Base-by-base conservation (phyloP, 2,797 vertebrate species). In the Phyllotis vaccarum region DNA sequence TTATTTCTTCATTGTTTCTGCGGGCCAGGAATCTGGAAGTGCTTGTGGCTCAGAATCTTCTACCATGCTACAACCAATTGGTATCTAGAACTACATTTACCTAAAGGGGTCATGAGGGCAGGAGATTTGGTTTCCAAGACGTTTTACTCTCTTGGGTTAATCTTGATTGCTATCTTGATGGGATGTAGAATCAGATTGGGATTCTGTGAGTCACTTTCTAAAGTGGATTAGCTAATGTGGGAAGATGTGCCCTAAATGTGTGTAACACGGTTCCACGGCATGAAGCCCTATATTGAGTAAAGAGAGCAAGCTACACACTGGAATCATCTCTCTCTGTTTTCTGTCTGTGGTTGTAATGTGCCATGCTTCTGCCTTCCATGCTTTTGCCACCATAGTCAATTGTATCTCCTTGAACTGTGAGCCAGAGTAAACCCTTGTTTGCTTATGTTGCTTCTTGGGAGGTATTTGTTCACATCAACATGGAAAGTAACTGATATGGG, bases 61-160 rank as follows among this genome's bases (percentile, higher is more conserved):
- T n/a, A 58, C 6, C 14, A 90, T 31, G 31, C 68, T 68, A 29
- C 37, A 34, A 64, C 40, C 80, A 82, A 27, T 14, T 66, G 12
- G 81, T n/a, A 54, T 12, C 75, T 40, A 49, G 80, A 54, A 29
- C 58, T 58, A 46, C 29, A 24, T 58, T 87, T 58, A 64, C 60
- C 37, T 80, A 43, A 70, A 89, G 56, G 68, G 31, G 34, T 66
- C 34, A 54, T 75, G 64, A 40, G 64, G 56, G 43, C 81, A 64
- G 49, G 16, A 70, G 34, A 22, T 74, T 89, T 83, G 91, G 56
- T 34, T 95, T 90, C 81, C 27, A 82, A n/a, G 75, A 54, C 62
- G 49, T 75, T 4, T 0, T 6, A 7, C 49, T 92, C 40, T 37
- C 2, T 43, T 37, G 34, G 62, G 21, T n/a, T 86, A 24, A 46